A percentile compares a stretch with the other conserved stretches of the same genome.
Conservation (phyloP, 2,797 vertebrate species). For the Scolopax rusticola region DNA sequence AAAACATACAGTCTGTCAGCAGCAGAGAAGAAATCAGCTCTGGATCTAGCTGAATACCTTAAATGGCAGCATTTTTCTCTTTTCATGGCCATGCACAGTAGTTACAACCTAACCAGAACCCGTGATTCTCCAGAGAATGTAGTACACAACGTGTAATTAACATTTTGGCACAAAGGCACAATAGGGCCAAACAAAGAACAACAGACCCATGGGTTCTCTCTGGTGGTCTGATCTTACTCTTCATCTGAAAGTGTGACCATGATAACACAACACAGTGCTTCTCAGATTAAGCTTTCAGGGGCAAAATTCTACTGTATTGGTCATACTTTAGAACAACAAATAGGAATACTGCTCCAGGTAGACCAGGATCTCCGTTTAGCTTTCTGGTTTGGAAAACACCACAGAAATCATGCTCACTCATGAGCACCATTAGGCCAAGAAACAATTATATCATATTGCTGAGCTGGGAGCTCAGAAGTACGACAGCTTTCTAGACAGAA, state of each 20-base stretch:
- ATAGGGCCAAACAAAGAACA: not conserved
- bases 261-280: not conserved
- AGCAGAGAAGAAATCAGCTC: not conserved
- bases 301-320: not conserved
- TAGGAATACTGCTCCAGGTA: not conserved
- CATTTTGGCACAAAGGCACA: not conserved
- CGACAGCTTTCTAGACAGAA: not conserved
- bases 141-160: not conserved
- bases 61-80: not conserved
- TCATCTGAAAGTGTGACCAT: not conserved
- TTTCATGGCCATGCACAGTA: not conserved
- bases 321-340: not conserved
- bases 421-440: not conserved
- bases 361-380: not conserved
- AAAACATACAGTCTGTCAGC: not conserved
- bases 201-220: not conserved
- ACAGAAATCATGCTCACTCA: not conserved
- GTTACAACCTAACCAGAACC: not conserved
- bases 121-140: not conserved
- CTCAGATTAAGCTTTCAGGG: not conserved
- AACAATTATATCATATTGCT: not conserved
- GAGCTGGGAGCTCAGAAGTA: not conserved
- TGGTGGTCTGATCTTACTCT: fast-evolving
- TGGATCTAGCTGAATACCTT: not conserved
- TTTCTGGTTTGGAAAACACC: not conserved